A percentile compares a stretch with the other conserved stretches of the same genome.
phyloP scores from a whole-genome alignment of 1,140 invertebrate species.

The Pseudomyrmex dendroicus region DNA sequence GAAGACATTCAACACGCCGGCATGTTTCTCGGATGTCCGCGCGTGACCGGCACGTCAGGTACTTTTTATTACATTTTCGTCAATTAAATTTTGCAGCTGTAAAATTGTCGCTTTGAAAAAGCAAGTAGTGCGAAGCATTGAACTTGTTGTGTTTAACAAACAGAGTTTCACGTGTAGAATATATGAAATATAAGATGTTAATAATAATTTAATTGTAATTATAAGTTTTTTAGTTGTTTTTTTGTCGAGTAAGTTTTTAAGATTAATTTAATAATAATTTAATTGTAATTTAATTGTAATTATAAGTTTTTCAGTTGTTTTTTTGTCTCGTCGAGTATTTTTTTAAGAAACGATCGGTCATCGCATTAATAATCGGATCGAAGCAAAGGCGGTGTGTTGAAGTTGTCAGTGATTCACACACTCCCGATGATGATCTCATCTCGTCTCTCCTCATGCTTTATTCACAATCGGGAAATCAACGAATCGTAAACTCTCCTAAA shows the following conservation, averaged over 20 bases:
- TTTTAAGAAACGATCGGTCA: background rate
- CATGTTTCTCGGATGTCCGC: constrained; percentile 78
- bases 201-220: background rate
- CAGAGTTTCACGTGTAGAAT: no score
- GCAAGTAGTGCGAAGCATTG: no score
- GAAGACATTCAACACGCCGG: constrained; percentile 79
- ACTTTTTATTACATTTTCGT: constrained; percentile 15
- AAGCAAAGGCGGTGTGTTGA: constrained; percentile 20
- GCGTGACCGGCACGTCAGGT: constrained; percentile 78
- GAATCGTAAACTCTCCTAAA: background rate
- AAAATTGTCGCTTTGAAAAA: no score
- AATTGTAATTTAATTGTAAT: background rate
- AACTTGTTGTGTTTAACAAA: no score
- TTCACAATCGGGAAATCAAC: constrained; percentile 12
- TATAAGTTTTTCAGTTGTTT: background rate
- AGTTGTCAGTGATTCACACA: constrained; percentile 49
- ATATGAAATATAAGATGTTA: no score
- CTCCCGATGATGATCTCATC: background rate
- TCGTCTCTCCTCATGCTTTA: background rate
- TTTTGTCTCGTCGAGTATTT: background rate
- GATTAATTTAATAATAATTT: no score
- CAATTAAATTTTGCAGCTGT: background rate
- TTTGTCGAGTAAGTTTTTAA: background rate
- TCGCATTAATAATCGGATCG: constrained; percentile 6
- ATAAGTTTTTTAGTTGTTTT: background rate